phyloP scores from a whole-genome alignment of 2,888 invertebrate genomes.

The Folsomia manolachei region DNA sequence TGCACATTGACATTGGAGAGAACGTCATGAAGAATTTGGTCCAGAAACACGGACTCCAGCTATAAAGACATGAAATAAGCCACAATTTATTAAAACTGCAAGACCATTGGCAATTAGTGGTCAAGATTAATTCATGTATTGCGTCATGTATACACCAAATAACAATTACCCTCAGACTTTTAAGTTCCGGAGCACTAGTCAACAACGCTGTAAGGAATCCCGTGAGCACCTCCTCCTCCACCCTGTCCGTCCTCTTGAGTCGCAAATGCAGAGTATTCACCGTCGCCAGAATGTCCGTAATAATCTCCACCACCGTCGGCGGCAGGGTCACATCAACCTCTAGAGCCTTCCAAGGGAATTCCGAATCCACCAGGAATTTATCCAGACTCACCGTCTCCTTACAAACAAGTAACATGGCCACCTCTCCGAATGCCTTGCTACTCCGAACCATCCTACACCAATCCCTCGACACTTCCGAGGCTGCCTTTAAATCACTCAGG shows the following conservation, averaged over 20 bases:
- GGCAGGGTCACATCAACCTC: slow-evolving; percentile 25
- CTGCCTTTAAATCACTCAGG: slow-evolving; percentile 30
- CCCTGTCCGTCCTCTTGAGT: background rate
- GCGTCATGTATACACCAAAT: too few relatives aligned
- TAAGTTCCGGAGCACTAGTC: background rate
- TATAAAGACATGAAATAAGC: background rate
- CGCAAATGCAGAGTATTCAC: slow-evolving; percentile 9
- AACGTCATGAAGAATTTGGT: slow-evolving; percentile 23
- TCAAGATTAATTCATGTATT: too few relatives aligned
- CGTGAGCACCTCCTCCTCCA: slow-evolving; percentile 8
- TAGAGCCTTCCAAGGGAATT: slow-evolving; percentile 21
- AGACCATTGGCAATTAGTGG: too few relatives aligned
- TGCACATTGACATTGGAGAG: slow-evolving; percentile 21
- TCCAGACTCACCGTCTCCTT: slow-evolving; percentile 8
- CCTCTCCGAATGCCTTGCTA: slow-evolving; percentile 16
- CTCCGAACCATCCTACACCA: slow-evolving; percentile 19
- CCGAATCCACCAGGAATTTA: slow-evolving; percentile 14
- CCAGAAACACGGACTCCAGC: slow-evolving; percentile 21
- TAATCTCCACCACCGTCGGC: slow-evolving; percentile 14
- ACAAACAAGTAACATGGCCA: slow-evolving; percentile 18
- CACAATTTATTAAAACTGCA: background rate
- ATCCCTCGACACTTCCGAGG: slow-evolving; percentile 9
- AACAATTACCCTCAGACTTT: too few relatives aligned
- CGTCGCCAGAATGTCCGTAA: slow-evolving; percentile 18
- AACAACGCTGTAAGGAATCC: slow-evolving; percentile 19